Base-by-base conservation (phyloP, 92 coral and sea anemone genomes). In the Siderastrea radians region DNA sequence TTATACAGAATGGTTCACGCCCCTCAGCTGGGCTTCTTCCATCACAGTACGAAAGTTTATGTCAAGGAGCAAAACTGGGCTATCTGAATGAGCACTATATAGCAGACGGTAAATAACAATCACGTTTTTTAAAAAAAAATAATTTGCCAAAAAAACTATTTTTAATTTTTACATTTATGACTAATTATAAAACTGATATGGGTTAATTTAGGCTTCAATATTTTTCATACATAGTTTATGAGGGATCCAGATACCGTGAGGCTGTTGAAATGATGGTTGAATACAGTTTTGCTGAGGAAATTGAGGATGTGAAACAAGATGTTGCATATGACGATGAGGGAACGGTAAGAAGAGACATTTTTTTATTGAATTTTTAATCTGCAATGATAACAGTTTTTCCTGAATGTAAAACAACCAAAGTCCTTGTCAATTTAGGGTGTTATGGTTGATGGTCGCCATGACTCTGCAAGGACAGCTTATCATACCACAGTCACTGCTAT, bases 21-120 rank as follows among this genome's bases (percentile, higher is more conserved):
- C 0, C 38, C 38, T 26, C 38, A 26, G 38, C 38, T 26, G 66
- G 81, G 46, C 81, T 76, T 17, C 81, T 76, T 58, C 48, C 81
- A 52, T 77, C 81, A 77, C 81, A 77, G 45, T 77, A 77, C 49
- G 81, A 77, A 26, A 77, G 81, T 63, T 77, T 77, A 3, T 77
- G 81, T 49, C 64, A 55, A 55, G 81, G 47, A 19, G 81, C 81
- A 44, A 77, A 52, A 11, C 81, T 77, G 62, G 81, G 81, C 44
- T 43, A 52, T 77, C 7, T 77, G 63, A 77, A 77, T 55, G 81
- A 77, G 66, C 81, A 77, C 49, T 77, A 77, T 55, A 52, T 77
- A 54, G 43, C 66, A 54, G 46, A 55, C 7, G 66, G 66, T 50
- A 50, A 54, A 49, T 55, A 55, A 26, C 38, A 26, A 26, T 26